Evolutionary conservation across 1,140 invertebrate species (phyloP).

Genomic region (Megalonaias nervosa): DNA sequence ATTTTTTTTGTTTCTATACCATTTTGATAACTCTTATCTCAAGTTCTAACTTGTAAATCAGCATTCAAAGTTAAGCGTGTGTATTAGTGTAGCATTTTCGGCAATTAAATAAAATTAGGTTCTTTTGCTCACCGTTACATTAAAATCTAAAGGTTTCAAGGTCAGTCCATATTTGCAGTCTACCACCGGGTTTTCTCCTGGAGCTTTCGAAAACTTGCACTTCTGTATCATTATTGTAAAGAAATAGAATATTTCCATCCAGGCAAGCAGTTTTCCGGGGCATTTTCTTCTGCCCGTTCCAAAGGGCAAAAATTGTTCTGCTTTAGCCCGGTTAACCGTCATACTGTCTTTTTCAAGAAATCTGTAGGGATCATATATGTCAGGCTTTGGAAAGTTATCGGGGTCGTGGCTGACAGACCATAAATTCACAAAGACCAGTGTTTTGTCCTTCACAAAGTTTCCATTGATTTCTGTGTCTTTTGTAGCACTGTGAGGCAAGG

Average conservation of each 20-base stretch:
- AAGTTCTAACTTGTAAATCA: no score
- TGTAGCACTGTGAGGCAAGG: slow-evolving; percentile 67
- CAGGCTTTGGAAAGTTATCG: slow-evolving; percentile 53
- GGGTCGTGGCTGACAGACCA: slow-evolving; percentile 60
- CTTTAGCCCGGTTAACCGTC: slow-evolving; percentile 36
- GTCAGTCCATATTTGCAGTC: slow-evolving; percentile 64
- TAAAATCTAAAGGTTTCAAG: slow-evolving; percentile 56
- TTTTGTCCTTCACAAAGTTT: slow-evolving; percentile 53
- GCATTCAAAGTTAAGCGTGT: no score
- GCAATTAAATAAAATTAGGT: not conserved
- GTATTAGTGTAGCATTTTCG: no score
- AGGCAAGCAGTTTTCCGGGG: slow-evolving; percentile 83
- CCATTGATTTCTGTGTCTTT: slow-evolving; percentile 58
- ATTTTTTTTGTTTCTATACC: no score
- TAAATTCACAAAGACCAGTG: slow-evolving; percentile 64
- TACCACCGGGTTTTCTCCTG: slow-evolving; percentile 51
- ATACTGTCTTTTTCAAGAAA: slow-evolving; percentile 52
- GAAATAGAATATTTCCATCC: slow-evolving; percentile 81
- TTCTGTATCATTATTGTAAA: slow-evolving; percentile 81
- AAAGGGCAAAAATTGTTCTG: slow-evolving; percentile 55
- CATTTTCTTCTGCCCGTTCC: slow-evolving; percentile 74
- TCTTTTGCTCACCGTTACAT: slow-evolving; percentile 37
- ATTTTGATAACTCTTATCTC: no score
- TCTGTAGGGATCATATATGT: slow-evolving; percentile 55
- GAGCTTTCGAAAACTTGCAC: slow-evolving; percentile 66